Conservation (phyloP, 1,140 invertebrate genomes). For the Battus philenor region DNA sequence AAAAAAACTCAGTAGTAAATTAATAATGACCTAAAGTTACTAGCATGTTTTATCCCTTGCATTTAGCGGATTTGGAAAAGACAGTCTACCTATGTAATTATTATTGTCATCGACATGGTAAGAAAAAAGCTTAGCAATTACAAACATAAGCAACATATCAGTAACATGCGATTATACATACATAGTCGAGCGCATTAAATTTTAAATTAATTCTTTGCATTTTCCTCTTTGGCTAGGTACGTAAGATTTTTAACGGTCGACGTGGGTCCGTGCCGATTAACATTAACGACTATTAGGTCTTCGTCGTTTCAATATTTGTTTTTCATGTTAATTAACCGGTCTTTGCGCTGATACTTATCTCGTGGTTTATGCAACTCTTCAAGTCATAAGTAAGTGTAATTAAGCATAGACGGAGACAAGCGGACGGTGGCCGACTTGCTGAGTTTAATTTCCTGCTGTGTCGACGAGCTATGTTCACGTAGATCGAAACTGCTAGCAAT, state of each 20-base stretch:
- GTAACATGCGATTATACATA: no score
- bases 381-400: conserved; percentile 30
- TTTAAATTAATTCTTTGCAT: conserved; percentile 22
- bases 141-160: no score
- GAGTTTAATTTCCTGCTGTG: conserved; percentile 47
- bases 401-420: conserved; percentile 31
- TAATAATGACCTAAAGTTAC: no score
- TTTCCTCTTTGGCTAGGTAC: conserved; percentile 2
- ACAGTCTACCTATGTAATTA: no score
- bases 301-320: conserved; percentile 7
- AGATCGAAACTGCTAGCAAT: no score
- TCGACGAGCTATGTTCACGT: no score
- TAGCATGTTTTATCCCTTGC: no score
- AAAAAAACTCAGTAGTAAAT: no score
- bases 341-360: neutral
- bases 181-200: no score
- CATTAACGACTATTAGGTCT: conserved; percentile 2
- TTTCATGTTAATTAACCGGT: conserved; percentile 2
- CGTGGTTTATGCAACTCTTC: conserved; percentile 3
- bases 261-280: neutral
- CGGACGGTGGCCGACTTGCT: conserved; percentile 25
- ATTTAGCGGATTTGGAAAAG: no score
- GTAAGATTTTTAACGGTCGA: neutral
- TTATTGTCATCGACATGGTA: no score
- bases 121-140: no score